Evolutionary conservation across 2,888 invertebrate genomes (phyloP).

Genomic region (Drosophila meridionalis): DNA sequence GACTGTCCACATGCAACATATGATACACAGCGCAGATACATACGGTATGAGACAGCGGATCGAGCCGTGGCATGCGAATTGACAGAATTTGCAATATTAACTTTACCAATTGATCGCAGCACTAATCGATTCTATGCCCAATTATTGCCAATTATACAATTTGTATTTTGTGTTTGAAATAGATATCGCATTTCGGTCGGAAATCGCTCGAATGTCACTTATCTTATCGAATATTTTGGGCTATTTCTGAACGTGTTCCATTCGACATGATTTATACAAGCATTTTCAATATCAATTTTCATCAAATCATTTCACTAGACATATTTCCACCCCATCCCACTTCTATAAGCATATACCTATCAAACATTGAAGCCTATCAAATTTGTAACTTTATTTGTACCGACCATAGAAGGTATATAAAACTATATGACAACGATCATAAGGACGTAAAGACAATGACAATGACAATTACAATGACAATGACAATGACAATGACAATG

Average conservation of each 20-base stretch:
- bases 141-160: slow-evolving; percentile 4
- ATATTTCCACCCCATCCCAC: neutral
- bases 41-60: slow-evolving; percentile 31
- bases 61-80: neutral
- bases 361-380: neutral
- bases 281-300: slow-evolving; percentile 34
- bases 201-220: slow-evolving; percentile 22
- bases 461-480: neutral
- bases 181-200: slow-evolving; percentile 8
- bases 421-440: too few relatives aligned
- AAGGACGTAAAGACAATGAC: neutral
- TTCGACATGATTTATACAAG: slow-evolving; percentile 28
- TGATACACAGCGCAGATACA: slow-evolving; percentile 51
- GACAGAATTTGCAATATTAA: slow-evolving; percentile 8
- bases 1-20: slow-evolving; percentile 53
- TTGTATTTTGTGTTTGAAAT: slow-evolving; percentile 17
- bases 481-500: neutral
- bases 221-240: slow-evolving; percentile 41
- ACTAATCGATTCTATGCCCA: slow-evolving; percentile 18
- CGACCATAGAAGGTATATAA: neutral
- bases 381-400: neutral
- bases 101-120: slow-evolving; percentile 18
- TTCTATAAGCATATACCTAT: neutral
- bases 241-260: slow-evolving; percentile 22
- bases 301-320: slow-evolving; percentile 29